These are phyloP conservation scores for Rhaphigaster nebulosa DNA, from an alignment of 2,888 invertebrate genomes.

Conservation along the genomic window DNA sequence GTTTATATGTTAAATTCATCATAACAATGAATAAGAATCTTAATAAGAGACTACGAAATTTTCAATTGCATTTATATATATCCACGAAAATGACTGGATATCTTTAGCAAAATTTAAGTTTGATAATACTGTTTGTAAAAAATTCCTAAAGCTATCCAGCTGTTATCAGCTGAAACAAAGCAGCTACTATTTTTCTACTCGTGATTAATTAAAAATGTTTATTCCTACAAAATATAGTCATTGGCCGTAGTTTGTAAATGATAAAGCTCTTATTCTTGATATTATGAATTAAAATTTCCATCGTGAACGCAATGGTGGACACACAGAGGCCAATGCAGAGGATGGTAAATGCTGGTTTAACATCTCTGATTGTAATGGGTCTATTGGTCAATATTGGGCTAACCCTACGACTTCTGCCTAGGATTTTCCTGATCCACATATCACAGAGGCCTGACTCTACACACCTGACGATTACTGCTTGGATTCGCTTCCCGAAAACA, in stretches of 20 bases:
- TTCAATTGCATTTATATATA: no score
- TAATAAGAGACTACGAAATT: neutral
- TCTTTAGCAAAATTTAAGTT: no score
- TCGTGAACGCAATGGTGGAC: neutral
- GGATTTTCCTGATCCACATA: neutral
- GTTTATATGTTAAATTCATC: neutral
- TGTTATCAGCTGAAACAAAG: no score
- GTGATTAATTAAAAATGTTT: neutral
- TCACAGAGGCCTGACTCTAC: constrained; percentile 16
- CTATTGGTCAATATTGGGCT: neutral
- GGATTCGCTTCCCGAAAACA: constrained; percentile 11
- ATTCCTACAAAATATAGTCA: neutral
- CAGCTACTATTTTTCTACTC: neutral
- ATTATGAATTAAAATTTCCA: constrained; percentile 26
- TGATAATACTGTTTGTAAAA: no score
- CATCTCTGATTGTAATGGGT: neutral
- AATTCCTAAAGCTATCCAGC: no score
- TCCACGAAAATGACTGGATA: no score
- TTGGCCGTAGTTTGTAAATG: neutral
- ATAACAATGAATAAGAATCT: neutral
- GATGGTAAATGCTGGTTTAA: constrained; percentile 41
- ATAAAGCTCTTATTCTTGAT: neutral
- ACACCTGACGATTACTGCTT: neutral
- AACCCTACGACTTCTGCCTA: neutral
- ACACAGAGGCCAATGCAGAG: neutral